Conservation (phyloP, 2,888 invertebrate genomes). For the Eupithecia centaureata region DNA sequence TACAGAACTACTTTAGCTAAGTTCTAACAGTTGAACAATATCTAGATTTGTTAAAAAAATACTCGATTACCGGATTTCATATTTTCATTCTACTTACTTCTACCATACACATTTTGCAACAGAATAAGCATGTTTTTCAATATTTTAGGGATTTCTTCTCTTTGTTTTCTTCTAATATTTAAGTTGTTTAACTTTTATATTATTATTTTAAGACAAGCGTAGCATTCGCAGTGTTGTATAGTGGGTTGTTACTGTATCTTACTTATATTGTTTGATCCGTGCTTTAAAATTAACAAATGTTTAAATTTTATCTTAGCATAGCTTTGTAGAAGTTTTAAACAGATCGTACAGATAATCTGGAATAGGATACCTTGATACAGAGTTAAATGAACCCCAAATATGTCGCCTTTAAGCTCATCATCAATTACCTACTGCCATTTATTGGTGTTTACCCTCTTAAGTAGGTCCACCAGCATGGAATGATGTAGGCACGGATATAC, state of each 20-base stretch:
- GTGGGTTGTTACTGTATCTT: no score
- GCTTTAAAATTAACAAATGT: no score
- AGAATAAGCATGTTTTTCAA: conserved; percentile 3
- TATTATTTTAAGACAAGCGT: no score
- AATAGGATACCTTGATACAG: neutral
- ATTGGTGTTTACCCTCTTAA: neutral
- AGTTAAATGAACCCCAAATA: neutral
- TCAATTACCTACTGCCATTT: conserved; percentile 48
- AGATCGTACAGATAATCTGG: neutral
- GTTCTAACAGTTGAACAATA: conserved; percentile 12
- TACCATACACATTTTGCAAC: conserved; percentile 9
- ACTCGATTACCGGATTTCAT: neutral
- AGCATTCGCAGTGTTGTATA: no score
- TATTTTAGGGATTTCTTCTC: neutral
- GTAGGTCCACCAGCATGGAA: neutral
- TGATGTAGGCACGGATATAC: conserved; percentile 6
- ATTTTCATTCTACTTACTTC: neutral
- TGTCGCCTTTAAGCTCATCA: conserved; percentile 54
- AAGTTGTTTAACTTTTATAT: no score
- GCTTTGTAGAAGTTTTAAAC: neutral
- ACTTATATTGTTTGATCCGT: no score
- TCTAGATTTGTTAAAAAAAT: conserved; percentile 12
- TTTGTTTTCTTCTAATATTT: neutral
- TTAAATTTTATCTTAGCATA: no score
- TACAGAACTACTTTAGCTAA: conserved; percentile 14